Conservation (phyloP, 2,888 invertebrate genomes). For the Phengaris arion region DNA sequence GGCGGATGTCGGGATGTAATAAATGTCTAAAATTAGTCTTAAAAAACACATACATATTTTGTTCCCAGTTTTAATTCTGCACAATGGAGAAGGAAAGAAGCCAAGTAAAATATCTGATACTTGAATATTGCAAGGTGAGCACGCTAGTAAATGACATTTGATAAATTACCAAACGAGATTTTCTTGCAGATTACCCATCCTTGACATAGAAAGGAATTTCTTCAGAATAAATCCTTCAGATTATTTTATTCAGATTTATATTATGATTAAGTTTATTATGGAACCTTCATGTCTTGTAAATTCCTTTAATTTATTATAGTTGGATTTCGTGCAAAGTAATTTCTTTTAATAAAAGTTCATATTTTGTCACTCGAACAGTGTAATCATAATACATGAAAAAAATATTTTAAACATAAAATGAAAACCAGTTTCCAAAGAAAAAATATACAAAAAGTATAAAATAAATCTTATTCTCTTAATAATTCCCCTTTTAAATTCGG, state of each 20-base stretch:
- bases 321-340: neutral
- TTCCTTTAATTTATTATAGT: neutral
- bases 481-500: too few relatives aligned
- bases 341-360: neutral
- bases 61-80: too few relatives aligned
- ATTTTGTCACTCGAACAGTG: neutral
- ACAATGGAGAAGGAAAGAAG: too few relatives aligned
- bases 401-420: too few relatives aligned
- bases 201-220: conserved; percentile 12
- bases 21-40: too few relatives aligned
- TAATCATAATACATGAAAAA: too few relatives aligned
- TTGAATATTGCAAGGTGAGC: neutral
- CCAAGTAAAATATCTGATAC: neutral
- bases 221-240: neutral
- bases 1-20: too few relatives aligned
- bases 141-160: conserved; percentile 4
- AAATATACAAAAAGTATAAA: too few relatives aligned
- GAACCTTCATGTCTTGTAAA: neutral
- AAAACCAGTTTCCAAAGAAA: too few relatives aligned
- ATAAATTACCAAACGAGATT: neutral
- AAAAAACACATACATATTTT: too few relatives aligned
- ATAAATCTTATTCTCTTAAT: too few relatives aligned
- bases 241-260: conserved; percentile 16
- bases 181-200: neutral
- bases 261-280: neutral